Evolutionary conservation across 2,113 vertebrate genomes (phyloP).

Genomic region (Lophotis ruficrista): DNA sequence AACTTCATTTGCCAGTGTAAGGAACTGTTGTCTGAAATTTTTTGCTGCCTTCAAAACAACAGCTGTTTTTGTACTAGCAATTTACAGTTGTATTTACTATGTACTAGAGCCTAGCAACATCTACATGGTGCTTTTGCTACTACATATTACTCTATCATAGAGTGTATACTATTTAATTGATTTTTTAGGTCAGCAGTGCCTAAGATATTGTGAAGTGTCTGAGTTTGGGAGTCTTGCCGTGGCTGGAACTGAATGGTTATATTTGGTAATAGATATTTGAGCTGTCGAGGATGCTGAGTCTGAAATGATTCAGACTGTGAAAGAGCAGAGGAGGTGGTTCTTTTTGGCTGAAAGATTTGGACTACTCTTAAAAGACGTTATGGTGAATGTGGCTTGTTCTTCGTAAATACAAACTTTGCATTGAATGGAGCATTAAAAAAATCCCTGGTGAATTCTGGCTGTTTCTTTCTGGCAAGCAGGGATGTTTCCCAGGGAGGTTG

Average conservation of each 20-base stretch:
- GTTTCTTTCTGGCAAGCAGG: not conserved
- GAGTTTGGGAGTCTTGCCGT: not conserved
- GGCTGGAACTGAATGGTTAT: not conserved
- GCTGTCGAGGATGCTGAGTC: not conserved
- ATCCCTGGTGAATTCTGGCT: not conserved
- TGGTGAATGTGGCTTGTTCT: not conserved
- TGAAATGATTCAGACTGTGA: not conserved
- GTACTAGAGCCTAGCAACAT: not conserved
- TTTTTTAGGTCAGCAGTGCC: not conserved
- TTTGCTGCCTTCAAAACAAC: not conserved
- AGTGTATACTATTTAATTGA: not conserved
- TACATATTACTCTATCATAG: not conserved
- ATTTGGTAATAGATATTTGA: not conserved
- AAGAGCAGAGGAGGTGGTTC: not conserved
- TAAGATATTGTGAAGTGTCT: accelerated
- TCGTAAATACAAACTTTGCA: not conserved
- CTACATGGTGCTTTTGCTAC: not conserved
- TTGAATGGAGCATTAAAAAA: not conserved
- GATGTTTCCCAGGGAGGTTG: not conserved
- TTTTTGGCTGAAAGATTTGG: not conserved
- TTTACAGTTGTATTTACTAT: not conserved
- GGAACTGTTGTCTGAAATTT: not conserved
- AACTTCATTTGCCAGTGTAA: not conserved
- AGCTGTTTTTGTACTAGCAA: not conserved
- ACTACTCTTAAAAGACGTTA: not conserved